Evolutionary conservation across 2,113 vertebrate genomes (phyloP).

Genomic region (Circaetus cinerascens): DNA sequence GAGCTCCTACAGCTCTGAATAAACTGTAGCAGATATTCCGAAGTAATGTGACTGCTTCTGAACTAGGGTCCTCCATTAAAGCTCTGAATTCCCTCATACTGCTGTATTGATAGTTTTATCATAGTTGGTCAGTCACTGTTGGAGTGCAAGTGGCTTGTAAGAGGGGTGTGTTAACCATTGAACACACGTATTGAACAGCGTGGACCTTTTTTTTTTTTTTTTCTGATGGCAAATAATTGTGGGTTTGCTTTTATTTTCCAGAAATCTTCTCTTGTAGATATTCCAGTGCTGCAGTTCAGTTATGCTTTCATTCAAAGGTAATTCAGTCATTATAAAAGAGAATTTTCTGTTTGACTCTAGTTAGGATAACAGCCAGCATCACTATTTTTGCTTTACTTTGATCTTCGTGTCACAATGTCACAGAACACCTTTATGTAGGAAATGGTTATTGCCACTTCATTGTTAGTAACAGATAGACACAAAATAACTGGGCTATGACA

Average conservation of each 20-base stretch:
- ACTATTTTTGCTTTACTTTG: neutral
- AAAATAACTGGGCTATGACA: neutral
- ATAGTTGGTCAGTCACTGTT: neutral
- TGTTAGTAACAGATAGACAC: neutral
- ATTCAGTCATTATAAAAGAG: neutral
- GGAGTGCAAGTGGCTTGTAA: neutral
- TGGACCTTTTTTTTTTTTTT: neutral
- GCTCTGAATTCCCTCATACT: neutral
- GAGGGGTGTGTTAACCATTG: neutral
- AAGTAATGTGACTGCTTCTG: neutral
- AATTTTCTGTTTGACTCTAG: neutral
- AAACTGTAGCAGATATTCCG: neutral
- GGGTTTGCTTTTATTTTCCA: conserved; percentile 60
- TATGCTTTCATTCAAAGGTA: conserved; percentile 89
- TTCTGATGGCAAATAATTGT: neutral
- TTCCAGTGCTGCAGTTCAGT: conserved; percentile 91
- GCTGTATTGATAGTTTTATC: neutral
- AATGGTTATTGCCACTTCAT: neutral
- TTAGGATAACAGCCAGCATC: neutral
- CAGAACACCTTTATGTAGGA: neutral
- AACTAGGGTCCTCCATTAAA: neutral
- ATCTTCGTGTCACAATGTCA: neutral
- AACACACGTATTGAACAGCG: neutral
- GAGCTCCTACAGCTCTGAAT: neutral
- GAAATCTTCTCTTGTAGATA: conserved; percentile 86